Percentiles rank a stretch among this genome's conserved stretches.
Evolutionary conservation across 2,797 vertebrate species (phyloP).

Genomic region (Trachurus trachurus): DNA sequence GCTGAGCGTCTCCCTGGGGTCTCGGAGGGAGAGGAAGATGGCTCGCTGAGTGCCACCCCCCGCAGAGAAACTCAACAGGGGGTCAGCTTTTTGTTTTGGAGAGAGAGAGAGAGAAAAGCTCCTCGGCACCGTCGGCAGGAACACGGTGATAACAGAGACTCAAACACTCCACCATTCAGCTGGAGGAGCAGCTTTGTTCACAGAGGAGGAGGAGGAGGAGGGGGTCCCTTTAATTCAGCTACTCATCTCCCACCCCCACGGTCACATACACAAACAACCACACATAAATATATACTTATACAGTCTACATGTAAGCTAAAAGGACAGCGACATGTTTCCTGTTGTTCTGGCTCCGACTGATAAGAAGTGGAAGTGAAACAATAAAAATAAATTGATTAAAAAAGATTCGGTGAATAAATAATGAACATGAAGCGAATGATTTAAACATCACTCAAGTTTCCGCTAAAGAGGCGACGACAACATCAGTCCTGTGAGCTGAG

Average conservation of each 20-base stretch:
- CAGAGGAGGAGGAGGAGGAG: not conserved
- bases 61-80: conserved; percentile 64
- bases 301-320: not conserved
- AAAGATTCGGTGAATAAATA: not conserved
- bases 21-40: conserved; percentile 70
- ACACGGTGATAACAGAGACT: conserved; percentile 52
- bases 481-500: not conserved
- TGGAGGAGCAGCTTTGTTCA: conserved; percentile 66
- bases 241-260: conserved; percentile 41
- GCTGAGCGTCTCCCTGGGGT: conserved; percentile 73
- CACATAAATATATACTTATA: not conserved
- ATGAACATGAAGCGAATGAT: not conserved
- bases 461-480: not conserved
- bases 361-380: not conserved
- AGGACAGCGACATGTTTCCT: not conserved
- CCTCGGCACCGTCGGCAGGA: conserved; percentile 37
- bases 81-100: conserved; percentile 72
- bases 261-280: conserved; percentile 3
- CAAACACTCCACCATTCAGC: conserved; percentile 51
- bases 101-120: conserved; percentile 20
- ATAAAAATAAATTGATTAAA: not conserved
- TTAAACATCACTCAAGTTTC: not conserved
- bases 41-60: conserved; percentile 61
- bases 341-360: not conserved
- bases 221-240: conserved; percentile 52